Percentiles rank a stretch among this genome's conserved stretches.
phyloP scores from a whole-genome alignment of 92 coral and sea anemone genomes.

The Epizoanthus scotinus region DNA sequence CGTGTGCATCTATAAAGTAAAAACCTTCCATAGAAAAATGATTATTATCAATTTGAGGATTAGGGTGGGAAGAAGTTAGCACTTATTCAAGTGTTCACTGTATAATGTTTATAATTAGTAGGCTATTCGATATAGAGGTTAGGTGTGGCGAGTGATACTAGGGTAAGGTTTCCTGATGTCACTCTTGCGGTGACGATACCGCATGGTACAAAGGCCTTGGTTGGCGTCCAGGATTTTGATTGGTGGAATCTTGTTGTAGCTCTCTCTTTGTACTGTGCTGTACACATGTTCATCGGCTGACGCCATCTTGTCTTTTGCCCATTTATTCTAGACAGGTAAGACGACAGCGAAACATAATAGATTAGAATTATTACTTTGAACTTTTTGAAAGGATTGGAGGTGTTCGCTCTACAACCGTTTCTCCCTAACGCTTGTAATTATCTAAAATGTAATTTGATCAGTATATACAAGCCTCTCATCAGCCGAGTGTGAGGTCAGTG shows the following conservation, averaged over 20 bases:
- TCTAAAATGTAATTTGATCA: too few relatives aligned
- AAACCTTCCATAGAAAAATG: too few relatives aligned
- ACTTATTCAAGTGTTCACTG: too few relatives aligned
- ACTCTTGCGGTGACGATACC: conserved; percentile 38
- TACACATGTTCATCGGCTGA: conserved; percentile 23
- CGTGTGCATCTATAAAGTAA: too few relatives aligned
- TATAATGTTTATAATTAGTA: too few relatives aligned
- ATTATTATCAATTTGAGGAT: too few relatives aligned
- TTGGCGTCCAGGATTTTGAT: conserved; percentile 22
- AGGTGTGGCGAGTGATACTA: background rate
- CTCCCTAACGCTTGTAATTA: too few relatives aligned
- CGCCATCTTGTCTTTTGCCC: conserved; percentile 28
- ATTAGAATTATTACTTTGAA: background rate
- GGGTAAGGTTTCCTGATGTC: conserved; percentile 5
- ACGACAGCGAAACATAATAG: background rate
- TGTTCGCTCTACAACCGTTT: too few relatives aligned
- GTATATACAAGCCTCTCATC: too few relatives aligned
- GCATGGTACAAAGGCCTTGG: conserved; percentile 18
- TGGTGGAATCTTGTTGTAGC: conserved; percentile 28
- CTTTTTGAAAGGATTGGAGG: too few relatives aligned
- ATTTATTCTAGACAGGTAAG: conserved; percentile 16
- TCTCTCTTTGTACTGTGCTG: conserved; percentile 25
- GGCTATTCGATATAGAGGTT: background rate
- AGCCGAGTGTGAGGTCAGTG: too few relatives aligned
- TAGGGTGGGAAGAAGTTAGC: too few relatives aligned